phyloP scores from a whole-genome alignment of 2,888 invertebrate genomes.

The Strigamia crassipes region DNA sequence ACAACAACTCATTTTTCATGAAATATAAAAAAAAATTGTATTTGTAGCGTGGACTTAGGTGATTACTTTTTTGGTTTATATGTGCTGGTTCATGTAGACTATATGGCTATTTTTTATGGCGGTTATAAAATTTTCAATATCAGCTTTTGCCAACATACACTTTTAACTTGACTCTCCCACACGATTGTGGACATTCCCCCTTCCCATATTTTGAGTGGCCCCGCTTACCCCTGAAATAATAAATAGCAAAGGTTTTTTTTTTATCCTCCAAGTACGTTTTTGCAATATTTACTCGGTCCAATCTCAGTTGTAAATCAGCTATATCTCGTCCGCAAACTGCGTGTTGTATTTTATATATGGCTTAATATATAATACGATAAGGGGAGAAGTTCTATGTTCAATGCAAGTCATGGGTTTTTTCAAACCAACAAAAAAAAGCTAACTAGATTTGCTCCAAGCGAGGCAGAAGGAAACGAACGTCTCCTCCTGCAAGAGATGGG shows the following conservation, averaged over 20 bases:
- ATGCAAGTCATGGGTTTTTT: conserved; percentile 28
- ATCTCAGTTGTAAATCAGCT: conserved; percentile 35
- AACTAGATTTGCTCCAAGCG: conserved; percentile 35
- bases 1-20: neutral
- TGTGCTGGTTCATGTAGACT: conserved; percentile 7
- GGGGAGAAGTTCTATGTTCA: neutral
- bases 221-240: conserved; percentile 36
- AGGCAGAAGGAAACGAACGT: conserved; percentile 24
- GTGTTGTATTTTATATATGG: conserved; percentile 34
- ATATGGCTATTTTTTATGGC: conserved; percentile 25
- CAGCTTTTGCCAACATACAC: conserved; percentile 37
- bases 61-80: conserved; percentile 34
- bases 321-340: conserved; percentile 31
- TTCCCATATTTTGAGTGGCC: neutral
- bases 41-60: neutral
- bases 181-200: conserved; percentile 32
- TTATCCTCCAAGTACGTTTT: conserved; percentile 16
- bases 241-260: conserved; percentile 42
- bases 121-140: conserved; percentile 42
- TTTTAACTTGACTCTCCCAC: conserved; percentile 29
- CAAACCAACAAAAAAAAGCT: neutral
- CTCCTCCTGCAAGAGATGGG: conserved; percentile 31
- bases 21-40: conserved; percentile 10
- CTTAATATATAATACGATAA: conserved; percentile 40
- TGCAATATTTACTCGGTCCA: conserved; percentile 37